phyloP scores from a whole-genome alignment of 2,797 vertebrate species.

The Halcyon badia region DNA sequence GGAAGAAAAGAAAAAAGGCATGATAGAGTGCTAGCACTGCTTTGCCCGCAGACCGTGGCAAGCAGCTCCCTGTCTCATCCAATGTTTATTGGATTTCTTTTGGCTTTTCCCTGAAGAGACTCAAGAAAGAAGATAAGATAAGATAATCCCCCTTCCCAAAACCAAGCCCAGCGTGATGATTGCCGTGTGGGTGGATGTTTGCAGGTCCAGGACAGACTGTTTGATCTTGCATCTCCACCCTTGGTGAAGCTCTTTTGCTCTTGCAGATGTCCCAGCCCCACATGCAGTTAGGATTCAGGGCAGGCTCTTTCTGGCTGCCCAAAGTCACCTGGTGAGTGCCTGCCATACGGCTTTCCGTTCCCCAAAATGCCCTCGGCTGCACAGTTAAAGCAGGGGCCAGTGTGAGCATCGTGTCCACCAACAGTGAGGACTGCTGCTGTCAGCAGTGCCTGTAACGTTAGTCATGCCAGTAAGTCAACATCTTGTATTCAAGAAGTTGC shows the following conservation, averaged over 20 bases:
- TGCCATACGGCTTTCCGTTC: background rate
- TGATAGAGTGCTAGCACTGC: background rate
- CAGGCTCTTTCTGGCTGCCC: background rate
- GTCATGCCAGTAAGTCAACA: background rate
- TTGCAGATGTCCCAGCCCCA: background rate
- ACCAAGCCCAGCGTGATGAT: background rate
- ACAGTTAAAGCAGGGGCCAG: background rate
- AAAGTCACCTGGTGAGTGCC: background rate
- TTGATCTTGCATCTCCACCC: background rate
- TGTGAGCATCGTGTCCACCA: background rate
- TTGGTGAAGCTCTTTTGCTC: background rate
- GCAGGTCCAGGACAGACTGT: background rate
- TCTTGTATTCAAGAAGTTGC: background rate
- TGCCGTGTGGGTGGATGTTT: background rate
- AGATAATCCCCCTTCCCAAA: background rate
- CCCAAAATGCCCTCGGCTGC: accelerated
- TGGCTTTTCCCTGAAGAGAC: background rate
- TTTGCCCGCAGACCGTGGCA: background rate
- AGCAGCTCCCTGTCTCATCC: background rate
- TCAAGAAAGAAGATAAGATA: background rate
- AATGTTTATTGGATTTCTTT: background rate
- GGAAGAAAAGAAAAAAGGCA: background rate
- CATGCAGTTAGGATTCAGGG: background rate
- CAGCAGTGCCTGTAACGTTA: background rate
- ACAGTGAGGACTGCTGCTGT: background rate